Evolutionary conservation across 2,113 vertebrate species (phyloP).

Genomic region (Myotis brandtii): DNA sequence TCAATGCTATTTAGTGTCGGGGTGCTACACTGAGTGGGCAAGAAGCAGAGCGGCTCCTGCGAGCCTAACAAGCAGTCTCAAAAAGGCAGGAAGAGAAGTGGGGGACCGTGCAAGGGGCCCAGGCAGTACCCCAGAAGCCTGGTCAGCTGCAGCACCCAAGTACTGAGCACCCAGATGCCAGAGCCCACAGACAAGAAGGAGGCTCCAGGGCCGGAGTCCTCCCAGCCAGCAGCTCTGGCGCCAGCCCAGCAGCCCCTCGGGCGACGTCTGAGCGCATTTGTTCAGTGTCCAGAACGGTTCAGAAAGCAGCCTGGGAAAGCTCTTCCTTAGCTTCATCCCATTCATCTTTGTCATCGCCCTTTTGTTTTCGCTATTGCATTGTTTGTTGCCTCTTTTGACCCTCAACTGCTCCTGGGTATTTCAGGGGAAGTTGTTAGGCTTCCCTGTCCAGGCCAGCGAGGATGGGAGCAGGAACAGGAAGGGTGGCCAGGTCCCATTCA

Average conservation of each 20-base stretch:
- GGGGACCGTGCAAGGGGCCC: background rate
- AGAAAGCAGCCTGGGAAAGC: constrained; percentile 24
- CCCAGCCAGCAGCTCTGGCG: background rate
- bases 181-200: background rate
- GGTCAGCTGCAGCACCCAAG: background rate
- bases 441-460: background rate
- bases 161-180: background rate
- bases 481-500: background rate
- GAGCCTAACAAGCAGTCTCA: background rate
- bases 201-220: background rate
- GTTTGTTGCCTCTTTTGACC: constrained; percentile 39
- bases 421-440: background rate
- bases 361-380: constrained; percentile 38
- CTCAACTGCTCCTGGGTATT: background rate
- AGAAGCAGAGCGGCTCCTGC: background rate
- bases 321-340: background rate
- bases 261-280: background rate
- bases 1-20: background rate
- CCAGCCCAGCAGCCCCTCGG: background rate
- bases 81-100: background rate
- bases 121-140: background rate
- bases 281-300: background rate
- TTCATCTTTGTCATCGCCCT: constrained; percentile 43
- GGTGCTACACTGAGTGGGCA: background rate
- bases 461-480: background rate